phyloP scores from a whole-genome alignment of 92 coral and sea anemone species.

The Phymanthus crucifer region DNA sequence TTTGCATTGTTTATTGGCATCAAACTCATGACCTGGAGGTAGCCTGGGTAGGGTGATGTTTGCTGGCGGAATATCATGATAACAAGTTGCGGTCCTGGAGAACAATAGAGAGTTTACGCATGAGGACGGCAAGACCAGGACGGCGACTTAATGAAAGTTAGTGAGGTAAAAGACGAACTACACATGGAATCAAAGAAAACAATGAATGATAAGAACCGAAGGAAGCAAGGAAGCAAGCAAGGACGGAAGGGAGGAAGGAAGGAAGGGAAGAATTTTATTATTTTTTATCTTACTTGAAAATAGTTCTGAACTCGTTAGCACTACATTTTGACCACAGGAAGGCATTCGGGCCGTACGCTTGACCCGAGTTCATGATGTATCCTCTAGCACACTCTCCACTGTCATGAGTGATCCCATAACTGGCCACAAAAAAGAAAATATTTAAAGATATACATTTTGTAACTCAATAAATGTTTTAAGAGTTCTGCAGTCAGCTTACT shows the following conservation, averaged over 20 bases:
- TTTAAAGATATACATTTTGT: background rate
- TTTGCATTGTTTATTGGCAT: slow-evolving; percentile 71
- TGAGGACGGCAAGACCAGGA: too few species aligned
- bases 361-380: slow-evolving; percentile 66
- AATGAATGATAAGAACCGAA: background rate
- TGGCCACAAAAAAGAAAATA: slow-evolving; percentile 6
- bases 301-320: slow-evolving; percentile 21
- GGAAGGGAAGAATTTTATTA: background rate
- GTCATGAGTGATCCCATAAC: slow-evolving; percentile 76
- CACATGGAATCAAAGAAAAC: too few species aligned
- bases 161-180: too few species aligned
- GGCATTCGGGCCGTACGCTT: slow-evolving; percentile 62
- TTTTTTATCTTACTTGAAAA: slow-evolving; percentile 37
- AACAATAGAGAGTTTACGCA: too few species aligned
- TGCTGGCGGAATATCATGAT: slow-evolving; percentile 65
- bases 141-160: too few species aligned
- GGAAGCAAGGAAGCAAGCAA: background rate
- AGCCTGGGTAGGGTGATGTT: slow-evolving; percentile 36
- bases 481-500: slow-evolving; percentile 46
- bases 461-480: too few species aligned
- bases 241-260: background rate
- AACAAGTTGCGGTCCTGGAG: slow-evolving; percentile 43
- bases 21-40: slow-evolving; percentile 49
- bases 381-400: slow-evolving; percentile 59
- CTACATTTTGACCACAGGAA: slow-evolving; percentile 84